phyloP scores from a whole-genome alignment of 2,113 vertebrate species.

The Hyaena hyaena region DNA sequence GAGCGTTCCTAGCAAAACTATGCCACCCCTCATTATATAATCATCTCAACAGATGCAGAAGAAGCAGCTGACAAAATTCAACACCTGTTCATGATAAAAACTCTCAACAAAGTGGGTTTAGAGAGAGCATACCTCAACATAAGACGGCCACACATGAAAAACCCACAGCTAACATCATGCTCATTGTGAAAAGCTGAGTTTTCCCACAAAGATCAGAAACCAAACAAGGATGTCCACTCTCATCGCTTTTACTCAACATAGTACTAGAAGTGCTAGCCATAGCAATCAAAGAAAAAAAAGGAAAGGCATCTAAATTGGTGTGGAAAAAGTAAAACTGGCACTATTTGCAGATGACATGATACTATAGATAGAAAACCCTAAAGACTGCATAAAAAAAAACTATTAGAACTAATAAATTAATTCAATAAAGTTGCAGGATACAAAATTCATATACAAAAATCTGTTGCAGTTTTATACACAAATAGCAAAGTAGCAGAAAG shows the following conservation, averaged over 20 bases:
- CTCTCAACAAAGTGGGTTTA: background rate
- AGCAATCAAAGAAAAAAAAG: background rate
- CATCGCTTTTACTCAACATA: background rate
- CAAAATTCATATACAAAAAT: background rate
- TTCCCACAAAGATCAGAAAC: background rate
- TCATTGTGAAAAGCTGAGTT: background rate
- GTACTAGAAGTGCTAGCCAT: background rate
- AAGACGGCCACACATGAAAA: background rate
- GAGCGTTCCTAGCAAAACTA: background rate
- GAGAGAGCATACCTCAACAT: background rate
- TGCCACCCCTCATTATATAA: background rate
- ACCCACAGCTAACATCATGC: background rate
- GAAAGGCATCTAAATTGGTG: background rate
- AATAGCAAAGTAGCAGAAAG: background rate
- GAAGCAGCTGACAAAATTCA: background rate
- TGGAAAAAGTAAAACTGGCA: background rate
- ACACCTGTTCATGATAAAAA: background rate
- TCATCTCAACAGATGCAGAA: background rate
- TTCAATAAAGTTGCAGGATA: background rate
- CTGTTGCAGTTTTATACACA: background rate
- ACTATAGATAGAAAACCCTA: background rate
- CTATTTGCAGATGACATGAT: background rate
- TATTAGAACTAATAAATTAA: background rate
- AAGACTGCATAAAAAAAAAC: background rate
- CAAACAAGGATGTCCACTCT: background rate